phyloP scores from a whole-genome alignment of 2,888 invertebrate genomes.

The Cerceris ruficornis region DNA sequence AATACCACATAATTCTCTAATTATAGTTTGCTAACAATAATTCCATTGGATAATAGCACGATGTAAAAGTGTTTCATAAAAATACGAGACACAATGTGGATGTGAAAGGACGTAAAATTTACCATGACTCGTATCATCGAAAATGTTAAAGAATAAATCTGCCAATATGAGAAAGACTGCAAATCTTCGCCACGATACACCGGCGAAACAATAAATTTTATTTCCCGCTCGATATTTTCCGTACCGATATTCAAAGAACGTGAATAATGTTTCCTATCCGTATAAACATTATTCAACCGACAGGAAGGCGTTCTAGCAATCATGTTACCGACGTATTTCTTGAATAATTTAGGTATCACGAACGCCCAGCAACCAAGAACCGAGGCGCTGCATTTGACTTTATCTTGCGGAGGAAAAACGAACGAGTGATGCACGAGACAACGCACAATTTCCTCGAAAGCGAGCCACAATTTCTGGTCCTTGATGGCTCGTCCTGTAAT shows the following conservation, averaged over 20 bases:
- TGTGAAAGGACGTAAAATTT: not conserved
- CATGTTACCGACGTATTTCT: constrained; percentile 30
- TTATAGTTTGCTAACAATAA: too few species aligned
- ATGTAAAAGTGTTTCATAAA: too few species aligned
- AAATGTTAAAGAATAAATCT: not conserved
- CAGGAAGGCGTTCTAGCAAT: constrained; percentile 17
- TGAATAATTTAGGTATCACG: constrained; percentile 43
- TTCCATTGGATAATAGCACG: too few species aligned
- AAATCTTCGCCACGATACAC: constrained; percentile 49
- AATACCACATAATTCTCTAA: too few species aligned
- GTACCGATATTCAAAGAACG: constrained; percentile 43
- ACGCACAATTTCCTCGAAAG: constrained; percentile 41
- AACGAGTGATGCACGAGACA: constrained; percentile 34
- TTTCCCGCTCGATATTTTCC: constrained; percentile 48
- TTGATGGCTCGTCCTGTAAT: constrained; percentile 38
- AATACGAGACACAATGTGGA: too few species aligned
- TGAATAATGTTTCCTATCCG: constrained; percentile 45
- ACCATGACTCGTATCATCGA: constrained; percentile 22
- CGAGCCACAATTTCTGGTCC: constrained; percentile 52
- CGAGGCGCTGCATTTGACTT: constrained; percentile 29
- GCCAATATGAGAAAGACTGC: constrained; percentile 28
- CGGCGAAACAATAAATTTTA: constrained; percentile 51
- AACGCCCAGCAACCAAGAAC: not conserved
- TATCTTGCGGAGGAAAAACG: not conserved
- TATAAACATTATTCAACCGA: constrained; percentile 49